Percentiles rank a stretch among this genome's conserved stretches.
These are phyloP conservation scores for Drosophila quinaria DNA, from an alignment of 2,888 invertebrate genomes.

Conservation along the genomic window DNA sequence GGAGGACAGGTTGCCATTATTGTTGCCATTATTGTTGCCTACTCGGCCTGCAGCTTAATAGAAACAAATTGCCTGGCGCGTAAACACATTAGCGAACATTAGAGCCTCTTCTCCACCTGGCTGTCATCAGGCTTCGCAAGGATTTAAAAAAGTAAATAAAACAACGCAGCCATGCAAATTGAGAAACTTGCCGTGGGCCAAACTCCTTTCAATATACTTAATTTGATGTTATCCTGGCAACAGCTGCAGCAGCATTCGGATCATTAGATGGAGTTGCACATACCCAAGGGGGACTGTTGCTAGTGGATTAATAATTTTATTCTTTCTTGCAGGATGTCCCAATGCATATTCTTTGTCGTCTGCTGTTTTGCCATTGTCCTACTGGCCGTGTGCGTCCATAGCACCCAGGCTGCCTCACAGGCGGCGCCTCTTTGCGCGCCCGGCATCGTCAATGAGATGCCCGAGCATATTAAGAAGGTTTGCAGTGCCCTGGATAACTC, in stretches of 20 bases:
- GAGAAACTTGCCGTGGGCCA: conserved; percentile 17
- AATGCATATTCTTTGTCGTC: conserved; percentile 72
- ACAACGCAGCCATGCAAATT: conserved; percentile 36
- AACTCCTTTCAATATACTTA: conserved; percentile 42
- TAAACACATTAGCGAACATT: conserved; percentile 65
- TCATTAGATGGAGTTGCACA: conserved; percentile 27
- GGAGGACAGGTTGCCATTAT: conserved; percentile 25
- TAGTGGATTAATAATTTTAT: conserved; percentile 25
- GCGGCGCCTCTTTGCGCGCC: conserved; percentile 88
- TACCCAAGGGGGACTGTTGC: not conserved
- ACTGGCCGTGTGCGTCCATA: conserved; percentile 57
- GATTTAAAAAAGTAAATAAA: conserved; percentile 26
- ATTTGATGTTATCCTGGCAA: conserved; percentile 43
- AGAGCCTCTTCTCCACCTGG: conserved; percentile 26
- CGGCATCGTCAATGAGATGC: conserved; percentile 87
- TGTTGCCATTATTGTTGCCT: conserved; percentile 20
- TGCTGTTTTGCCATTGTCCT: conserved; percentile 62
- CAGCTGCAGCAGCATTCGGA: conserved; percentile 30
- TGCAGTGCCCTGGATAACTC: conserved; percentile 87
- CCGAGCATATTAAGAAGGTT: conserved; percentile 87
- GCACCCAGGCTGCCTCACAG: conserved; percentile 74
- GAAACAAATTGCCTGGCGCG: conserved; percentile 69
- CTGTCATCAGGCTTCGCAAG: conserved; percentile 22
- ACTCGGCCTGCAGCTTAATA: conserved; percentile 52
- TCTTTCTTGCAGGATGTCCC: conserved; percentile 76